Base-by-base conservation (phyloP, 2,113 vertebrate species). In the Camarhynchus parvulus region DNA sequence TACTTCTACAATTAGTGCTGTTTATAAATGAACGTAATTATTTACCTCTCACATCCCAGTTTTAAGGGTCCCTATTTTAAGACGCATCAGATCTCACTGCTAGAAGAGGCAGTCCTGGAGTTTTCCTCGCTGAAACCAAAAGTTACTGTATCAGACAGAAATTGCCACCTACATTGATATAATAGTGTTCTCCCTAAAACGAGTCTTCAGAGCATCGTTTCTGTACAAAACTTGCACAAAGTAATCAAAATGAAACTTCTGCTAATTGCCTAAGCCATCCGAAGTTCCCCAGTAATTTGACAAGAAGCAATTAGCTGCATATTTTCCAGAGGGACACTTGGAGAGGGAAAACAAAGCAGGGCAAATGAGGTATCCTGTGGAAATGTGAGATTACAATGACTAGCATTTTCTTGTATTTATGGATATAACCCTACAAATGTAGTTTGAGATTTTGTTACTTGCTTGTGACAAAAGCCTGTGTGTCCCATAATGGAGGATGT, bases 181-280 rank as follows among this genome's bases (percentile, higher is more conserved):
- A 69, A 83, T 11, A 77, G 20, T 6, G 4, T 86, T 93, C 42
- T 87, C 49, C 28, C 37, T 73, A 85, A 85, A 96, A 94, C 0
- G 30, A 91, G 49, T 19, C 78, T 85, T 93, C 37, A 39, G 90
- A 80, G 81, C 41, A 78, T 33, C 5, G 0, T 94, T 92, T 67
- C 79, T 28, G 13, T 24, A 55, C 46, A 73, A 83, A 95, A 75
- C 59, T 37, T 69, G 66, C 53, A 69, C 59, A 76, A 88, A 80
- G 59, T 86, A 85, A 95, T 83, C 63, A 88, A 70, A 92, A 92
- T 14, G 33, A 69, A 93, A 83, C 50, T 90, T 67, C 63, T 83
- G 23, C 55, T 92, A 89, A 92, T 92, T 88, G 63, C 79, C 49
- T 25, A 7, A 87, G 39, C 24, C 74, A 67, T 21, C 35, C 0